Evolutionary conservation across 2,113 vertebrate genomes (phyloP).

Genomic region (Callaeas wilsoni): DNA sequence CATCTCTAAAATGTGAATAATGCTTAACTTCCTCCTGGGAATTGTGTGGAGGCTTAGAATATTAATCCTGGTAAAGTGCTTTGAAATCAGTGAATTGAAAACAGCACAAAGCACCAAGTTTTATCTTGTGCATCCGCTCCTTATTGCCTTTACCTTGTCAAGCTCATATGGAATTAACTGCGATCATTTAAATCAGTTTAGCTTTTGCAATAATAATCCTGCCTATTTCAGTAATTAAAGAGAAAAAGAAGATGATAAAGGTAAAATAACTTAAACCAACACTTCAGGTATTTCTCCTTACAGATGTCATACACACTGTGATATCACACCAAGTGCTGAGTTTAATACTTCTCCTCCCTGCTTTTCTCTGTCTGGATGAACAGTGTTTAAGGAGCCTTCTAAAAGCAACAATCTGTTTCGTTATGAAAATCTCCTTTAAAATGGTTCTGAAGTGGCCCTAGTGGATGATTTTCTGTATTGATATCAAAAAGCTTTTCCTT

Average conservation of each 20-base stretch:
- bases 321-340: background rate
- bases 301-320: background rate
- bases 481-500: background rate
- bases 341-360: background rate
- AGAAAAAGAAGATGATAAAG: background rate
- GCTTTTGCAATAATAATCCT: background rate
- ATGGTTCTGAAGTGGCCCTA: background rate
- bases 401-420: background rate
- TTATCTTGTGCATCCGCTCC: background rate
- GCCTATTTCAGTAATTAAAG: background rate
- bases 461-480: background rate
- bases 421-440: background rate
- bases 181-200: background rate
- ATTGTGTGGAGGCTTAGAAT: constrained; percentile 23
- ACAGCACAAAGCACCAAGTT: constrained; percentile 9
- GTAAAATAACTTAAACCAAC: background rate
- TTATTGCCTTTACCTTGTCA: background rate
- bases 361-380: background rate
- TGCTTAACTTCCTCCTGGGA: constrained; percentile 19
- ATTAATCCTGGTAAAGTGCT: constrained; percentile 39
- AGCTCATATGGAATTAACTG: background rate
- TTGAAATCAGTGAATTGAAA: constrained; percentile 44
- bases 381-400: background rate
- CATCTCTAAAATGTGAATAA: constrained; percentile 40
- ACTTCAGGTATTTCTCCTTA: background rate